These are phyloP conservation scores for Pygoscelis antarcticus DNA, from an alignment of 2,113 vertebrate species.

Conservation along the genomic window DNA sequence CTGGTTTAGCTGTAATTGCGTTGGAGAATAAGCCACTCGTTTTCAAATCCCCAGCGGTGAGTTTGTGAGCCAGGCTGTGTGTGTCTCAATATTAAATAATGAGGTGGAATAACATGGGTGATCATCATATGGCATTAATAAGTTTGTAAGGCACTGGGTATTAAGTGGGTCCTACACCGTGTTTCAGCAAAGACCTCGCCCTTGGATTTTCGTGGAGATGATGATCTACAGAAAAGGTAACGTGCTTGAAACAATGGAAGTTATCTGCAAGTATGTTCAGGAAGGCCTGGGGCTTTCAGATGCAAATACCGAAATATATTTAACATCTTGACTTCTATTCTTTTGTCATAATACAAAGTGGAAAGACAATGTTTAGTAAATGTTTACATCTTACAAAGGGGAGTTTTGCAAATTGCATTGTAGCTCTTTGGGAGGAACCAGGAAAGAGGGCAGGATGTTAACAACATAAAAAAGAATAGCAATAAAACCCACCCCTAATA, in stretches of 20 bases:
- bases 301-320: conserved; percentile 62
- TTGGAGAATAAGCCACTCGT: not conserved
- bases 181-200: not conserved
- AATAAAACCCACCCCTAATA: conserved; percentile 69
- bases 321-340: conserved; percentile 65
- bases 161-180: not conserved
- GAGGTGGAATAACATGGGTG: not conserved
- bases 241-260: not conserved
- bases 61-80: not conserved
- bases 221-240: conserved; percentile 26
- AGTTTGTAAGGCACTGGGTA: not conserved
- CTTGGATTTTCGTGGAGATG: not conserved
- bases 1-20: not conserved
- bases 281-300: conserved; percentile 58
- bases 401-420: conserved; percentile 59
- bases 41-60: not conserved
- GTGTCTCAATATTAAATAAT: not conserved
- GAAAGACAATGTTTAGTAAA: conserved; percentile 68
- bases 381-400: conserved; percentile 57
- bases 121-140: not conserved
- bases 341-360: conserved; percentile 60
- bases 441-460: conserved; percentile 70
- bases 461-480: conserved; percentile 69
- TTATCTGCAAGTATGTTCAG: conserved; percentile 52
- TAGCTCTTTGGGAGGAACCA: conserved; percentile 65